phyloP scores from a whole-genome alignment of 2,888 invertebrate genomes.

The Ypsolopha sequella region DNA sequence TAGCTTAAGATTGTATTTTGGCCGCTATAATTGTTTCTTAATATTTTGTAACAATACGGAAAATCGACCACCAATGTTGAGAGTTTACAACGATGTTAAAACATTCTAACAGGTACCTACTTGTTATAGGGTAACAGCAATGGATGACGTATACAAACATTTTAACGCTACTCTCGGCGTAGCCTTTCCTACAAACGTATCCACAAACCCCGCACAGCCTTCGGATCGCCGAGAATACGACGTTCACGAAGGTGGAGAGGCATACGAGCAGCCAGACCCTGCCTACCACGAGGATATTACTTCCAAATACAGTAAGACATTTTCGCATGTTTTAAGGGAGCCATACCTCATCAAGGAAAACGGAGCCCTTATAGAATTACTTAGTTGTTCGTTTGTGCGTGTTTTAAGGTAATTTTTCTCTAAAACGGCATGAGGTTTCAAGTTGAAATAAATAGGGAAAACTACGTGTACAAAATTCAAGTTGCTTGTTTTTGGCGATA shows the following conservation, averaged over 20 bases:
- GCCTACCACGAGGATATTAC: slow-evolving; percentile 27
- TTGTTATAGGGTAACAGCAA: slow-evolving; percentile 71
- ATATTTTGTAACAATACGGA: too few species aligned
- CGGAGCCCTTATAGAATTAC: too few species aligned
- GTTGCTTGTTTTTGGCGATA: too few species aligned
- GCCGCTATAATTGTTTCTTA: too few species aligned
- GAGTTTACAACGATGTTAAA: background rate
- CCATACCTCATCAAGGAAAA: too few species aligned
- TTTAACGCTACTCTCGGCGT: slow-evolving; percentile 47
- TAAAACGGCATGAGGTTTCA: too few species aligned
- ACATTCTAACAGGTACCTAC: background rate
- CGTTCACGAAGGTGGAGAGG: slow-evolving; percentile 73
- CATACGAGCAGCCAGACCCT: slow-evolving; percentile 29
- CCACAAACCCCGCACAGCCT: slow-evolving; percentile 14
- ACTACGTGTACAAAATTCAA: too few species aligned
- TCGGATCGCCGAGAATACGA: slow-evolving; percentile 42
- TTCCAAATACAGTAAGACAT: slow-evolving; percentile 47
- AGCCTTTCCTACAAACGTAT: slow-evolving; percentile 7
- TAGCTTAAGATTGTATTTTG: too few species aligned
- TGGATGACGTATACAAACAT: slow-evolving; percentile 78
- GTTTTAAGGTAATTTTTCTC: too few species aligned
- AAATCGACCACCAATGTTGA: too few species aligned
- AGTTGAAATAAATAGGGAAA: too few species aligned
- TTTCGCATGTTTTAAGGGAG: background rate
- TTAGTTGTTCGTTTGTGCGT: too few species aligned